A percentile compares a stretch with the other conserved stretches of the same genome.
Conservation (phyloP, 64 coral and sea anemone genomes). For the Astreopora myriophthalma region DNA sequence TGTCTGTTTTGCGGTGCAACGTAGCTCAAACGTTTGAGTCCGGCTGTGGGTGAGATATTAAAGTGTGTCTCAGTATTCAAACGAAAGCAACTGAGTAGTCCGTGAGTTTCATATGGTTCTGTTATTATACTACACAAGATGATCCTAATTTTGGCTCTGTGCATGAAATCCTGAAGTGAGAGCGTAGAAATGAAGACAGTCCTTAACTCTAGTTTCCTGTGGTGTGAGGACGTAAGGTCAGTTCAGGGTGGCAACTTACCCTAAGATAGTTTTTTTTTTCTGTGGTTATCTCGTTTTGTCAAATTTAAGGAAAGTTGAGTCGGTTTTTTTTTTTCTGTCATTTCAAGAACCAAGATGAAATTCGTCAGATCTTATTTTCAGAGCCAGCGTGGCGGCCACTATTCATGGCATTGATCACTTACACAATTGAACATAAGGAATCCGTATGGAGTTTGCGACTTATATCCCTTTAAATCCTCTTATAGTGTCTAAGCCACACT, state of each 20-base stretch:
- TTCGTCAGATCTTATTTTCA: background rate
- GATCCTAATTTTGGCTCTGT: background rate
- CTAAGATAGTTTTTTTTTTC: no score
- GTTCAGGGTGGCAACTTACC: no score
- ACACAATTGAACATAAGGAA: background rate
- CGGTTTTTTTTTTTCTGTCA: no score
- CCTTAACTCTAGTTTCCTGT: no score
- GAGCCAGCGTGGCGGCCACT: constrained; percentile 3
- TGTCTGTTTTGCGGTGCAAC: background rate
- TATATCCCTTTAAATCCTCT: constrained; percentile 21
- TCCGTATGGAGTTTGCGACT: background rate
- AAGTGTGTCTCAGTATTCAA: background rate
- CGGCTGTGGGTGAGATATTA: no score
- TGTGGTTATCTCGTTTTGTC: no score
- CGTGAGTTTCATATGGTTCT: background rate
- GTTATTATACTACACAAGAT: background rate
- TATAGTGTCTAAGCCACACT: constrained; percentile 6
- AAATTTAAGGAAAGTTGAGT: no score
- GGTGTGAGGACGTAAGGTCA: no score
- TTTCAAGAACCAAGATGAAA: no score
- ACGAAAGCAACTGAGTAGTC: background rate
- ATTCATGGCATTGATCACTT: constrained; percentile 7
- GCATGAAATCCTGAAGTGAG: background rate
- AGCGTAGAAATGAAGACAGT: no score
- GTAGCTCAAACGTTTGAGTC: background rate